These are phyloP conservation scores for Adineta ricciae DNA, from an alignment of 2,888 invertebrate genomes.

Conservation along the genomic window DNA sequence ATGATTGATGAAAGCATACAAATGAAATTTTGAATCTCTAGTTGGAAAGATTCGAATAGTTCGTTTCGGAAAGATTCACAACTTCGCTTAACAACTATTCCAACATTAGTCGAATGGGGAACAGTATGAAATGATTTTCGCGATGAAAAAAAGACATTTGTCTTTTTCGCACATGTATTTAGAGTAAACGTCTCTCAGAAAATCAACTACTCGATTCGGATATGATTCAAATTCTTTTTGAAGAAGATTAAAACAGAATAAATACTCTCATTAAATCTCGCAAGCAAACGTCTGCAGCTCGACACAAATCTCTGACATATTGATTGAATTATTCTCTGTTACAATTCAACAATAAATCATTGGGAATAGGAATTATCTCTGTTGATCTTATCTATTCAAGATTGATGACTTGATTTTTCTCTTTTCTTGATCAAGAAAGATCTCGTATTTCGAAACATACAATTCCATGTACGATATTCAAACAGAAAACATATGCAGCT, in stretches of 20 bases:
- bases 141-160: neutral
- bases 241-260: neutral
- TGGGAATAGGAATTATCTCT: neutral
- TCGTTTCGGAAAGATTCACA: neutral
- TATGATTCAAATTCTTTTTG: neutral
- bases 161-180: neutral
- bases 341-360: neutral
- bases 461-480: too few species aligned
- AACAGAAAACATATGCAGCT: too few species aligned
- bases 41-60: neutral
- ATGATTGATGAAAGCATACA: neutral
- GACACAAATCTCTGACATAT: too few species aligned
- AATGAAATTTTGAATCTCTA: neutral
- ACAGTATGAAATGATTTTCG: neutral
- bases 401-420: neutral
- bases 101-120: neutral
- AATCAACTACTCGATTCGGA: neutral
- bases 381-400: neutral
- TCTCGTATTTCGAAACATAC: too few species aligned
- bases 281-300: too few species aligned
- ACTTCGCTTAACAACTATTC: neutral
- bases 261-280: neutral
- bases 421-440: neutral
- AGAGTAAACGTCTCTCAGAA: neutral
- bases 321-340: too few species aligned